These are phyloP conservation scores for Typhlomys cinereus DNA, from an alignment of 2,113 vertebrate genomes.

Conservation along the genomic window DNA sequence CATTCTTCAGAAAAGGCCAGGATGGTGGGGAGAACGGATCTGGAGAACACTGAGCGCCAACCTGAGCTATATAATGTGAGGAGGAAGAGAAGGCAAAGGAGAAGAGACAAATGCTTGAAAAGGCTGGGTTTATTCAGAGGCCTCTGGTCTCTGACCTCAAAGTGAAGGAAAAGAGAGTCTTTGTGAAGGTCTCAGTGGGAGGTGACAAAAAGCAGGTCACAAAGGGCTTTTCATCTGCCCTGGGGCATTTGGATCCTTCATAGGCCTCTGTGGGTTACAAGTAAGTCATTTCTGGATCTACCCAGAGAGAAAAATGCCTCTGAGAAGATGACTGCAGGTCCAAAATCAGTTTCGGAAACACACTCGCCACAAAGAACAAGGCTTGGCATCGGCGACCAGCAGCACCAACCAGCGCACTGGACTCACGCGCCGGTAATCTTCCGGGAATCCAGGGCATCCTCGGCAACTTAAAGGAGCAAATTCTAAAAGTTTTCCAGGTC, in stretches of 20 bases:
- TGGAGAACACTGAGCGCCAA: not conserved
- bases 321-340: not conserved
- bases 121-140: not conserved
- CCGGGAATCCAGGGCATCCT: not conserved
- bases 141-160: not conserved
- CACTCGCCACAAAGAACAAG: not conserved
- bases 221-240: not conserved
- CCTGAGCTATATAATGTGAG: not conserved
- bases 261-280: not conserved
- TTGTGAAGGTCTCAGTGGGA: not conserved
- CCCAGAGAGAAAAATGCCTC: constrained; percentile 27
- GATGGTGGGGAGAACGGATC: too few species aligned
- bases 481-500: not conserved
- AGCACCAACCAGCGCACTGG: not conserved
- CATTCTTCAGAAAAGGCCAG: not conserved
- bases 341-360: not conserved
- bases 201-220: not conserved
- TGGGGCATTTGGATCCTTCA: not conserved
- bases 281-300: not conserved
- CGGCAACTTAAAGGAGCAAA: not conserved
- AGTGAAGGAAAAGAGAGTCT: fast-evolving
- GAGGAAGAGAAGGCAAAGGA: not conserved
- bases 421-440: not conserved
- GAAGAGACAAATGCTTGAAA: not conserved
- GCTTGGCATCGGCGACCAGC: not conserved